Conservation (phyloP, 2,797 vertebrate species). For the Brachymystax lenok region DNA sequence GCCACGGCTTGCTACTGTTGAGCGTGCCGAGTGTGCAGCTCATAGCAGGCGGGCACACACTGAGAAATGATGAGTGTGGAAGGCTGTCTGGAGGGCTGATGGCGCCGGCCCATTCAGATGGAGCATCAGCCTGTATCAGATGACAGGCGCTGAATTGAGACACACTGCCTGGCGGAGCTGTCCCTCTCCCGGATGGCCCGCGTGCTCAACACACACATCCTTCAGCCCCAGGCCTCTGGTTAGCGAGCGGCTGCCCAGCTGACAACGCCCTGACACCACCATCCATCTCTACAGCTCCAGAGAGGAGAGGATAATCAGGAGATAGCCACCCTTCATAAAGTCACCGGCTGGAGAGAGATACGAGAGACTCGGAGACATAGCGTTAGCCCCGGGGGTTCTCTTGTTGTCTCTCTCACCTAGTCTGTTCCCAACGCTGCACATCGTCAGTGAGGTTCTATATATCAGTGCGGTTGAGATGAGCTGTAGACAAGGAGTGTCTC, state of each 20-base stretch:
- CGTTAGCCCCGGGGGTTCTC: slow-evolving; percentile 56
- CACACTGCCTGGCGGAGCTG: slow-evolving; percentile 52
- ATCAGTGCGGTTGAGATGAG: slow-evolving; percentile 34
- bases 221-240: slow-evolving; percentile 51
- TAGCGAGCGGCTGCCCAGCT: slow-evolving; percentile 42
- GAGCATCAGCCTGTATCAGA: slow-evolving; percentile 69
- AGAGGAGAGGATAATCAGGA: neutral
- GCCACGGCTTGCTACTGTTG: neutral
- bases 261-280: slow-evolving; percentile 66
- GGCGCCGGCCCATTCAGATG: slow-evolving; percentile 65
- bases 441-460: slow-evolving; percentile 41
- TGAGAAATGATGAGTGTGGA: slow-evolving; percentile 18
- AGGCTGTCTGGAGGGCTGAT: slow-evolving; percentile 64
- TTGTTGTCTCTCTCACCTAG: slow-evolving; percentile 51
- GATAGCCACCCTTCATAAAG: slow-evolving; percentile 41
- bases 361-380: neutral
- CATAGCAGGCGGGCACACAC: neutral
- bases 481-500: slow-evolving; percentile 28
- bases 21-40: neutral
- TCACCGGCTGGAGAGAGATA: slow-evolving; percentile 39
- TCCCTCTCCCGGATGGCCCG: neutral
- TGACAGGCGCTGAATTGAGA: slow-evolving; percentile 75
- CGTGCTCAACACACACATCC: slow-evolving; percentile 53
- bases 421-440: slow-evolving; percentile 46
- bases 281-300: slow-evolving; percentile 39